Evolutionary conservation across 2,113 vertebrate genomes (phyloP).

Genomic region (Microcebus tavaratra): DNA sequence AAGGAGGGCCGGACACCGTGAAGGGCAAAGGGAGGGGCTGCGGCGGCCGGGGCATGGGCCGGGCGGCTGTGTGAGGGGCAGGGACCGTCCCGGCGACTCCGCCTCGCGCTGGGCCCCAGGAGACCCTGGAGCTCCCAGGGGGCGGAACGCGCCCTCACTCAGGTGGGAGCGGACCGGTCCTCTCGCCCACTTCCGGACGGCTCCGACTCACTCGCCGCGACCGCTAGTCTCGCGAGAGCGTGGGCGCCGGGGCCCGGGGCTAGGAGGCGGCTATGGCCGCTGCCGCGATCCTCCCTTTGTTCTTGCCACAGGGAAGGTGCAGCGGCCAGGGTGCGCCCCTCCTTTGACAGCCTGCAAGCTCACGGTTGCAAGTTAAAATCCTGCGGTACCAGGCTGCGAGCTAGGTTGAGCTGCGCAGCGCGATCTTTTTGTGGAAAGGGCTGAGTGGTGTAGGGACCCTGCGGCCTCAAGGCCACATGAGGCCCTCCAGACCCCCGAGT

Average conservation of each 20-base stretch:
- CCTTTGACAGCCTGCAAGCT: not conserved
- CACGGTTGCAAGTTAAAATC: accelerated
- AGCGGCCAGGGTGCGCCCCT: accelerated
- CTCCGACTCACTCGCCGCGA: accelerated
- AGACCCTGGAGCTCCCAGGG: too few relatives aligned
- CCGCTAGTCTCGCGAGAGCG: constrained; percentile 80
- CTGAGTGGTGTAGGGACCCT: not conserved
- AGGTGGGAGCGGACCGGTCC: not conserved
- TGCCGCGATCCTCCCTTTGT: accelerated
- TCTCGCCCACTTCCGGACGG: constrained; percentile 52
- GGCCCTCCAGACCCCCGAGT: too few relatives aligned
- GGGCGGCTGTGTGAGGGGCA: not conserved
- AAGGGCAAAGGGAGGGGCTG: constrained; percentile 55
- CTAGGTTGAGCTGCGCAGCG: not conserved
- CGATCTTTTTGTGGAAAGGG: not conserved
- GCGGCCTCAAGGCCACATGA: too few relatives aligned
- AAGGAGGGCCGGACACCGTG: not conserved
- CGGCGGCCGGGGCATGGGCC: not conserved
- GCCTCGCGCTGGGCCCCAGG: accelerated
- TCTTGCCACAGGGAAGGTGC: accelerated
- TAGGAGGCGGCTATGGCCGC: accelerated
- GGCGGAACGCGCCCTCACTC: accelerated
- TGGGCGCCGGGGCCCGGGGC: accelerated
- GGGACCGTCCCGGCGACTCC: accelerated
- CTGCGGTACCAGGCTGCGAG: not conserved